Conservation (phyloP, 2,113 vertebrate genomes). For the Telmatochromis brachygnathus region DNA sequence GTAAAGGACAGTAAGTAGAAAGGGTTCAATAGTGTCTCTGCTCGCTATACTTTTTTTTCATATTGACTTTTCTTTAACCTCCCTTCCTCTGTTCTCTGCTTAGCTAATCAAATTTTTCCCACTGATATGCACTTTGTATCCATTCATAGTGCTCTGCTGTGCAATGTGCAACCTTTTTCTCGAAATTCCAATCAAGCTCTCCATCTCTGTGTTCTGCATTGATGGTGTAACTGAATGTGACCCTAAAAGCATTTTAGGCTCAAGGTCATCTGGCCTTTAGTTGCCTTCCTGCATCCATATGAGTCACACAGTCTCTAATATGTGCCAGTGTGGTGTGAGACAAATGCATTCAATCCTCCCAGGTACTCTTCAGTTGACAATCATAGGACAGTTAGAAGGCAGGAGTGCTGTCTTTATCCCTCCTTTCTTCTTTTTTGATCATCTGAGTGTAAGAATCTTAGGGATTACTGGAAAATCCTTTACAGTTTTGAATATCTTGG, state of each 20-base stretch:
- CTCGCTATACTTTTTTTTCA: neutral
- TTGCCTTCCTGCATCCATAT: neutral
- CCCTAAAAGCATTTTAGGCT: neutral
- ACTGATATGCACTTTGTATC: neutral
- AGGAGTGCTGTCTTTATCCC: neutral
- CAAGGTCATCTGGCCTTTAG: neutral
- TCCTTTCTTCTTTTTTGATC: neutral
- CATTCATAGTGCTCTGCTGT: neutral
- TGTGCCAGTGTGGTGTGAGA: neutral
- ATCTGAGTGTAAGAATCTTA: neutral
- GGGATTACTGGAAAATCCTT: neutral
- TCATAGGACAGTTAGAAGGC: neutral
- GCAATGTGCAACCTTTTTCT: neutral
- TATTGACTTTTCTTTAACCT: slow-evolving; percentile 13
- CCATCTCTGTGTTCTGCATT: neutral
- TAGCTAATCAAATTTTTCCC: slow-evolving; percentile 13
- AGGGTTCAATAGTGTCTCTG: neutral
- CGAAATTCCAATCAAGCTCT: neutral
- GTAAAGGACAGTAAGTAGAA: neutral
- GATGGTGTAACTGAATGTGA: neutral
- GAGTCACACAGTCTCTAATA: neutral
- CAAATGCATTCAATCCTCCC: neutral
- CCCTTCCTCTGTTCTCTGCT: slow-evolving; percentile 13
- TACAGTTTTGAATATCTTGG: neutral
- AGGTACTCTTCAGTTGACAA: neutral